Base-by-base conservation (phyloP, 2,888 invertebrate species). In the Cosmopolites sordidus region DNA sequence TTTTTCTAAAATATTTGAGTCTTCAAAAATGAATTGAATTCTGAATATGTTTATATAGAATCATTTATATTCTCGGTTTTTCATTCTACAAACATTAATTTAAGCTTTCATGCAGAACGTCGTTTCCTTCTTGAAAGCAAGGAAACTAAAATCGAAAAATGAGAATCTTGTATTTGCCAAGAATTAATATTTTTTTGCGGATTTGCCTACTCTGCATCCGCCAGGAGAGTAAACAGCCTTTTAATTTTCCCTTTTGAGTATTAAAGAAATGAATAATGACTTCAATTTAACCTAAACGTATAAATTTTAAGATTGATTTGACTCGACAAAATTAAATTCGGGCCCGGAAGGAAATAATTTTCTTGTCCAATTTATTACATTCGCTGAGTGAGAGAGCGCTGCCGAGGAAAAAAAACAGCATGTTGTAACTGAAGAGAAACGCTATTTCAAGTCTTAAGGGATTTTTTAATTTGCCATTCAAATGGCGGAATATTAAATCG, bases 241-340 rank as follows among this genome's bases (percentile, higher is more conserved):
- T 12, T 33, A 33, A 33, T 33, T 33, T 33, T 33, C 33, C 33
- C 33, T 40, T 40, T 40, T 40, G 9, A 18, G 38, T 17, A 37
- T 44, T 43, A 45, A 44, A 44, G 37, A 22, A 46, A 44, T 49
- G 49, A 54, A 45, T 54, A 54, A 54, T 46, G 49, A 40, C 42
- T 38, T 12, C 44, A 16, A 53, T 53, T 53, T 44, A 43, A 48
- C 53, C 43, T 18, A 43, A 17, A 53, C 38, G 40, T 53, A 48
- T 43, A 44, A 48, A 48, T 53, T 48, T 47, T 43, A 54, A 50
- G 54, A 54, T 54, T 54, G 54, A 54, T 54, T 49, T 42, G 50
- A 50, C 47, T 54, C 54, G 43, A 54, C 54, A 54, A 54, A 54
- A 54, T 54, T 54, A 54, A 50, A 54, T 54, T 50, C 50, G 46